A percentile compares a stretch with the other conserved stretches of the same genome.
phyloP scores from a whole-genome alignment of 1,140 invertebrate genomes.

The Drosophila malerkotliana region DNA sequence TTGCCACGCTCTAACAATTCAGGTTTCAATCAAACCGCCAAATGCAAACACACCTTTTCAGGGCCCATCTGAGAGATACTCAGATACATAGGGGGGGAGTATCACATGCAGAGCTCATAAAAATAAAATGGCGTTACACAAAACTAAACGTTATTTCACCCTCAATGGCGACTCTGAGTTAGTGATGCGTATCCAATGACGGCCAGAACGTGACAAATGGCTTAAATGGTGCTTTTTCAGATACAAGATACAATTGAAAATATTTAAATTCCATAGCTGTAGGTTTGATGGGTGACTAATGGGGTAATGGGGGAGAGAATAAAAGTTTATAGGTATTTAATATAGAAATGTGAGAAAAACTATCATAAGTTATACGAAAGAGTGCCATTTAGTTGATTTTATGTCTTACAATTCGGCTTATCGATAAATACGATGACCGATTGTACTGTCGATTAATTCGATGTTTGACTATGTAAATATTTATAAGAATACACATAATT shows the following conservation, averaged over 20 bases:
- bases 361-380: background rate
- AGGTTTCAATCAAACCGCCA: slow-evolving; percentile 51
- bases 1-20: slow-evolving; percentile 49
- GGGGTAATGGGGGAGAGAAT: background rate
- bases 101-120: slow-evolving; percentile 56
- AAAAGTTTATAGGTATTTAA: background rate
- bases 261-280: background rate
- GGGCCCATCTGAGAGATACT: slow-evolving; percentile 20
- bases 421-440: too few relatives aligned
- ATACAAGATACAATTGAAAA: background rate
- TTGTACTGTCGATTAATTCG: too few relatives aligned
- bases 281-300: background rate
- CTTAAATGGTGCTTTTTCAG: background rate
- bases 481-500: background rate
- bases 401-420: too few relatives aligned
- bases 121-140: slow-evolving; percentile 70
- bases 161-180: background rate
- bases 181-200: slow-evolving; percentile 29
- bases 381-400: too few relatives aligned
- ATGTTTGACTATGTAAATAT: too few relatives aligned
- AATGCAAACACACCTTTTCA: slow-evolving; percentile 45
- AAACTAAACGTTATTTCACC: slow-evolving; percentile 55
- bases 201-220: slow-evolving; percentile 17
- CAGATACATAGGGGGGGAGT: slow-evolving; percentile 8
- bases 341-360: background rate